Percentiles rank a stretch among this genome's conserved stretches.
phyloP scores from a whole-genome alignment of 2,888 invertebrate genomes.

The Spatulosminthurus flaviceps region DNA sequence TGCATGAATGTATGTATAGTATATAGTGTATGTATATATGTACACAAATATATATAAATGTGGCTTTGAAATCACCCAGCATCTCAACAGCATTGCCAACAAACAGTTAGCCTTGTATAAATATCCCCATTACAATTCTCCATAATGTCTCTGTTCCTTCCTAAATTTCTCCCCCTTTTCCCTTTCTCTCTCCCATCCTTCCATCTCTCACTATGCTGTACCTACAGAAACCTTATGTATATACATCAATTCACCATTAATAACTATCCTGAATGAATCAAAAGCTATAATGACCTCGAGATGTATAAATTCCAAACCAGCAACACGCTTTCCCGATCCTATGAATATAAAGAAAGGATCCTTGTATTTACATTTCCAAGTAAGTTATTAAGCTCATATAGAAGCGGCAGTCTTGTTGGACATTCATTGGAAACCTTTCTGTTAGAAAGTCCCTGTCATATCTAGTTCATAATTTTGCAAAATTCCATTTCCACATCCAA shows the following conservation, averaged over 20 bases:
- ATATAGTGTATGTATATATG: too few species aligned
- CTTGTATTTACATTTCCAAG: too few species aligned
- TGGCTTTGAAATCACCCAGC: not conserved
- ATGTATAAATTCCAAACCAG: not conserved
- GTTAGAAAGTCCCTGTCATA: too few species aligned
- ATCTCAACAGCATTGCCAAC: not conserved
- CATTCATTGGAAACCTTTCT: too few species aligned
- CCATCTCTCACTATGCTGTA: not conserved
- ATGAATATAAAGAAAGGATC: not conserved
- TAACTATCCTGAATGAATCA: not conserved
- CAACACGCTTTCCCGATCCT: not conserved
- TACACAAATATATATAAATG: too few species aligned
- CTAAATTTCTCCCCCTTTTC: not conserved
- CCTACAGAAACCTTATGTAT: not conserved
- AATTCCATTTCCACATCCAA: too few species aligned
- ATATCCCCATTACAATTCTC: not conserved
- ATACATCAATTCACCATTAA: not conserved
- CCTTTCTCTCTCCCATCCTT: not conserved
- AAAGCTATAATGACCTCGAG: conserved; percentile 4
- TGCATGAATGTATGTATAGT: too few species aligned
- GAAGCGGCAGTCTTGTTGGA: too few species aligned
- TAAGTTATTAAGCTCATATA: too few species aligned
- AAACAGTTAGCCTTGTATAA: not conserved
- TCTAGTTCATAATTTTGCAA: too few species aligned
- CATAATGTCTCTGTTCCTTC: not conserved